Evolutionary conservation across 2,888 invertebrate species (phyloP).

Genomic region (Laspeyria flexula): DNA sequence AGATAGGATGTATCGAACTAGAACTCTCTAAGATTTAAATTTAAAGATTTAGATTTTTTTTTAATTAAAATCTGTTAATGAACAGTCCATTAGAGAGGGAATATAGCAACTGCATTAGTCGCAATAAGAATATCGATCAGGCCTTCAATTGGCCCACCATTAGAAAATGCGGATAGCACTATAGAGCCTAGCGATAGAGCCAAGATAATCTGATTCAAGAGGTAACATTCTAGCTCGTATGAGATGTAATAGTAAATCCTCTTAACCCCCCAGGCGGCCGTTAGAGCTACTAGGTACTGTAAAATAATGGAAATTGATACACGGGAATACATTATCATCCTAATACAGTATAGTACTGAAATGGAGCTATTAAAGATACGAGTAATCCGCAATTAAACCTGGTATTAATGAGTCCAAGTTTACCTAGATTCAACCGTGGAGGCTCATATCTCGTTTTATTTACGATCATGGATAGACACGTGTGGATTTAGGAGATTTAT

Average conservation of each 20-base stretch:
- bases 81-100: not conserved
- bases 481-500: conserved; percentile 1
- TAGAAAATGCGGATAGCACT: not conserved
- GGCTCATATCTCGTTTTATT: conserved; percentile 8
- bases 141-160: not conserved
- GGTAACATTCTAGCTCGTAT: not conserved
- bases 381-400: conserved; percentile 5
- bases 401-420: conserved; percentile 15
- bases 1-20: too few species aligned
- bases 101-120: not conserved
- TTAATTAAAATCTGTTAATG: too few species aligned
- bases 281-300: not conserved
- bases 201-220: not conserved
- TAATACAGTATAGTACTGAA: not conserved
- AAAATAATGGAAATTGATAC: not conserved
- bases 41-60: too few species aligned
- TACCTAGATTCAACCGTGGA: conserved; percentile 6
- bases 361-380: conserved; percentile 7
- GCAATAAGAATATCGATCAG: not conserved
- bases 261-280: not conserved
- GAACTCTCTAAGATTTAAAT: too few species aligned
- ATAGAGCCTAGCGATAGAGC: not conserved
- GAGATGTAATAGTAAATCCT: not conserved
- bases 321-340: not conserved
- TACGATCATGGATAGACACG: not conserved